phyloP scores from a whole-genome alignment of 2,113 vertebrate genomes.

The Ciconia boyciana region DNA sequence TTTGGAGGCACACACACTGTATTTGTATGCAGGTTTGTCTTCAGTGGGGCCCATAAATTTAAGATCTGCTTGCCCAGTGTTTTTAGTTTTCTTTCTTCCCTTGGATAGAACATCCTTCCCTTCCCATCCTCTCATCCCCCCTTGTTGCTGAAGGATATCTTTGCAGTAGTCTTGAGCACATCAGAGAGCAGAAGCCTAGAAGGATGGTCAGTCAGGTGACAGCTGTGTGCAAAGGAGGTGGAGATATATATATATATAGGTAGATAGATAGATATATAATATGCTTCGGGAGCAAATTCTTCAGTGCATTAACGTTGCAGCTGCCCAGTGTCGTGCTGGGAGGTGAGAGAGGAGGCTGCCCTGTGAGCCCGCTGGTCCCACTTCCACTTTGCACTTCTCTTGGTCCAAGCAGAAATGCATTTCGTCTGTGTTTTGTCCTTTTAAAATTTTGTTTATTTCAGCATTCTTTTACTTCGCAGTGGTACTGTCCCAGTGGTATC shows the following conservation, averaged over 20 bases:
- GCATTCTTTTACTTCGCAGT: not conserved
- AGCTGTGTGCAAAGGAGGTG: not conserved
- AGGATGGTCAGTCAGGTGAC: not conserved
- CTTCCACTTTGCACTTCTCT: not conserved
- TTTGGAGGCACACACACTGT: not conserved
- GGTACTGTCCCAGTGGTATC: not conserved
- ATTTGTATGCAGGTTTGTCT: not conserved
- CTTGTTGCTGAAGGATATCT: not conserved
- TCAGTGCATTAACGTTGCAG: not conserved
- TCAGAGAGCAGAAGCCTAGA: not conserved
- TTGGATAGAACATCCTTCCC: not conserved
- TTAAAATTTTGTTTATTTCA: slow-evolving; percentile 19
- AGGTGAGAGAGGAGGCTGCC: not conserved
- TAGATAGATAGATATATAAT: not conserved
- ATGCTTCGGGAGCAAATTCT: not conserved
- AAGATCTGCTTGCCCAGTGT: not conserved
- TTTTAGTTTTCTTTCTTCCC: not conserved
- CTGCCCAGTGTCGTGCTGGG: not conserved
- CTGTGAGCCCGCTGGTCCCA: not conserved
- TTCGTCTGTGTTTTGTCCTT: not conserved
- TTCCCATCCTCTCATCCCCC: not conserved
- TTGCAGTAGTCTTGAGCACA: not conserved
- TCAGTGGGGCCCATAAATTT: not conserved
- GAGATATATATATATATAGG: no score
- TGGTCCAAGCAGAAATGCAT: not conserved